Conservation (phyloP, 2,888 invertebrate genomes). For the Alentia gelatinosa region DNA sequence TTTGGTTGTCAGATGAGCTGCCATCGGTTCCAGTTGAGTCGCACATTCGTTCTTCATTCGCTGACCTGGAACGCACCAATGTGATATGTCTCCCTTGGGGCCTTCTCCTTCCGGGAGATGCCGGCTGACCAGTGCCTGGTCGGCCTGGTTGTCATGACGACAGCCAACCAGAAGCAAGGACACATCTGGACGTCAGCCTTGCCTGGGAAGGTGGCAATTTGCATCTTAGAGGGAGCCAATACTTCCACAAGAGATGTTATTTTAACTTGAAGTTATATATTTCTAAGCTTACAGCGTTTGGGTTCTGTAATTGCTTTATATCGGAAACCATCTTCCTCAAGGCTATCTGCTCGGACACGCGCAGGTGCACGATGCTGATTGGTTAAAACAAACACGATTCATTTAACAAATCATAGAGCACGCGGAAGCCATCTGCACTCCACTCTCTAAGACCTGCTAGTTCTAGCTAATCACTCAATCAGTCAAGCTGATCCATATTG, state of each 20-base stretch:
- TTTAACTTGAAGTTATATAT: no score
- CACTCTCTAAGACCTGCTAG: not conserved
- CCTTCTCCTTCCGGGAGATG: not conserved
- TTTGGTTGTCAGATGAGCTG: constrained; percentile 19
- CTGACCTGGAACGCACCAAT: not conserved
- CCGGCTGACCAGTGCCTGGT: not conserved
- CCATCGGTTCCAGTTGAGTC: not conserved
- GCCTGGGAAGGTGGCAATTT: no score
- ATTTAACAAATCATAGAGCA: no score
- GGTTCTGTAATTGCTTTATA: no score
- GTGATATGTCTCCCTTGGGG: not conserved
- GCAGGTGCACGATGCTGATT: constrained; percentile 17
- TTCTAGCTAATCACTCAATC: constrained; percentile 10
- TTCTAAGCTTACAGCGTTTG: no score
- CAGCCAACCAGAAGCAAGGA: not conserved
- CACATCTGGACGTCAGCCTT: not conserved
- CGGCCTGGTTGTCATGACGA: not conserved
- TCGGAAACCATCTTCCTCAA: no score
- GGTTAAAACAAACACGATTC: not conserved
- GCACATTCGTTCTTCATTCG: not conserved
- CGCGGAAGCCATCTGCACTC: not conserved
- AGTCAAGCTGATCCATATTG: not conserved
- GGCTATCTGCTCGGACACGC: not conserved
- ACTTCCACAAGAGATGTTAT: no score
- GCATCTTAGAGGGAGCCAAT: no score